Evolutionary conservation across 2,888 invertebrate genomes (phyloP), one percentile per base, ranked within the genome.

Genomic region (Allolobophora icterica): DNA sequence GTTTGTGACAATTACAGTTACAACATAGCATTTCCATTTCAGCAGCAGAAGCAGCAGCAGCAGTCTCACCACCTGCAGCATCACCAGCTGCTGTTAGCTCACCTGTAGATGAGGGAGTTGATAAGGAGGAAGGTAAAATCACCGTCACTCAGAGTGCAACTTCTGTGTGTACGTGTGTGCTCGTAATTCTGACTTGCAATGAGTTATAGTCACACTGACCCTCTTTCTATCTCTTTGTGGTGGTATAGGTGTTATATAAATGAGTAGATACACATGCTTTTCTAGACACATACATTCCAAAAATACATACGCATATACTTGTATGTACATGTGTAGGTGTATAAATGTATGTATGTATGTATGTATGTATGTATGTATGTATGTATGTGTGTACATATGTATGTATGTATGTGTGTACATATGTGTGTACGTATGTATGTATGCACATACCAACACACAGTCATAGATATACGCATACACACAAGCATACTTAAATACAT

Each of bases 11-110:
- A 71, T 71, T n/a, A n/a, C 71, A 71, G 24, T 17, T 71, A 71
- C 52, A 13, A 71, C 71, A 17, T 30, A 71, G 71, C 30, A 87
- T 87, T 34, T 87, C 34, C 87, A 35, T 87, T 87, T 87, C 87
- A 87, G 87, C 87, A 34, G 34, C 87, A n/a, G 84, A 33, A 35
- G 13, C 84, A 87, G 87, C 84, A 84, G 33, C 84, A 84, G 33
- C 87, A 87, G 34, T 24, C 11, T 87, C 87, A 87, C 15, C 87
- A 5, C 21, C 24, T 35, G 87, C 87, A 87, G 35, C 35, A 87
- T 34, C 87, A 87, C 35, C 87, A 87, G 38, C 19, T 35, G 38
- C 19, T 24, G 15, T 87, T 34, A 87, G 35, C 35, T 24, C 87
- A 35, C 87, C 87, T 87, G 4, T 87, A 35, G 87, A 35, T 87